Evolutionary conservation across 2,888 invertebrate genomes (phyloP).

Genomic region (Cheilosia vulpina): DNA sequence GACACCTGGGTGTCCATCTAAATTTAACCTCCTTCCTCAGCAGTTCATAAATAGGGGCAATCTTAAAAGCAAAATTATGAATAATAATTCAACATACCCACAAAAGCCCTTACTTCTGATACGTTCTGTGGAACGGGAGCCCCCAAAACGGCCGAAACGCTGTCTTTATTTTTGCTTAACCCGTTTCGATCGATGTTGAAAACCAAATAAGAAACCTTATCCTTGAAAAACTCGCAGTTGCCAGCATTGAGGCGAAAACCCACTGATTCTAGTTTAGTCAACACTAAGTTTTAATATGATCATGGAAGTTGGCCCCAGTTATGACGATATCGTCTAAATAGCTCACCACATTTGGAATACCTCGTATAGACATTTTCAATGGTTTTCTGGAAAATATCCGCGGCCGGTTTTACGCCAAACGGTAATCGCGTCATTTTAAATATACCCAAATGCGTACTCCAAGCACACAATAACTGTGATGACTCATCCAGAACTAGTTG

Average conservation of each 20-base stretch:
- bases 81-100: constrained; percentile 80
- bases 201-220: constrained; percentile 42
- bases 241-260: constrained; percentile 65
- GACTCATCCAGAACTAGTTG: no score
- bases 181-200: constrained; percentile 75
- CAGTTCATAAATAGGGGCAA: constrained; percentile 16
- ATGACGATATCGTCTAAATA: no score
- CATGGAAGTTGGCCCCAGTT: constrained; percentile 21
- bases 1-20: constrained; percentile 38
- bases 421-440: no score
- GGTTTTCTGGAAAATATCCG: no score
- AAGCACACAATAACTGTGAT: no score
- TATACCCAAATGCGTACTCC: no score
- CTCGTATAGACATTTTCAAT: no score
- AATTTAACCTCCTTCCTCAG: constrained; percentile 7
- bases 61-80: constrained; percentile 62
- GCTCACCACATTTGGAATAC: no score
- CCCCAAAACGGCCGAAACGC: constrained; percentile 74
- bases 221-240: constrained; percentile 46
- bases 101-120: constrained; percentile 76
- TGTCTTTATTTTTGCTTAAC: constrained; percentile 75
- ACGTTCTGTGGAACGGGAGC: constrained; percentile 75
- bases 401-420: no score
- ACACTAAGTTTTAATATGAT: constrained; percentile 76
- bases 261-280: constrained; percentile 74